Evolutionary conservation across 2,888 invertebrate species (phyloP).

Genomic region (Heliconius ethilla): DNA sequence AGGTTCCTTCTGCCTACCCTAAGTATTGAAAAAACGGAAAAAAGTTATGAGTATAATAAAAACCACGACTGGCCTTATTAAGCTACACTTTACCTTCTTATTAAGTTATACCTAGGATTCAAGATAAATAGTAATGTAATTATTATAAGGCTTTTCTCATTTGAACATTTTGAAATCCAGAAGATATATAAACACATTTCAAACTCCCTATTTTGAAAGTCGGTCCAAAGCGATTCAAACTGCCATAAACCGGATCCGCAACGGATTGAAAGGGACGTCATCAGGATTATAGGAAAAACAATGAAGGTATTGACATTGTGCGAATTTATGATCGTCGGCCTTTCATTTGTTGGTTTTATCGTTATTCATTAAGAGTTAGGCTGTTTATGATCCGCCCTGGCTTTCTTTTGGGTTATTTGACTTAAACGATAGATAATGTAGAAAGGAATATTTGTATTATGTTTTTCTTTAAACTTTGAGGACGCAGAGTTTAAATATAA

Average conservation of each 20-base stretch:
- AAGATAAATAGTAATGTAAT: too few species aligned
- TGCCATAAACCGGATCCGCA: constrained; percentile 18
- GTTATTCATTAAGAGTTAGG: constrained; percentile 24
- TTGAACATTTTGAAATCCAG: not conserved
- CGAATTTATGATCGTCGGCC: constrained; percentile 28
- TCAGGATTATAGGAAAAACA: constrained; percentile 52
- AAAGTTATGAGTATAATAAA: too few species aligned
- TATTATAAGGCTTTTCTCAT: too few species aligned
- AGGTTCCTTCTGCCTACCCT: too few species aligned
- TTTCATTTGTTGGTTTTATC: constrained; percentile 30
- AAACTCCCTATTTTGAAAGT: not conserved
- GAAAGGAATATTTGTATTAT: not conserved
- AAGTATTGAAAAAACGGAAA: too few species aligned
- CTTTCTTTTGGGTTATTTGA: not conserved
- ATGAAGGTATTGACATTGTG: constrained; percentile 51
- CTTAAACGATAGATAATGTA: not conserved
- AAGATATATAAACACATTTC: not conserved
- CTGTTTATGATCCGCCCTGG: constrained; percentile 11
- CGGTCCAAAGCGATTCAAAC: constrained; percentile 9
- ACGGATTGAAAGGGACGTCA: constrained; percentile 24
- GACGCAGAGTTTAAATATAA: too few species aligned
- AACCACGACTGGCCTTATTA: too few species aligned
- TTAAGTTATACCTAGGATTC: too few species aligned
- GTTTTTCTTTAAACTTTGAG: too few species aligned
- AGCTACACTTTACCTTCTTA: too few species aligned